These are phyloP conservation scores for Oryzias dopingdopingensis DNA, from an alignment of 2,797 vertebrate species.

Conservation along the genomic window DNA sequence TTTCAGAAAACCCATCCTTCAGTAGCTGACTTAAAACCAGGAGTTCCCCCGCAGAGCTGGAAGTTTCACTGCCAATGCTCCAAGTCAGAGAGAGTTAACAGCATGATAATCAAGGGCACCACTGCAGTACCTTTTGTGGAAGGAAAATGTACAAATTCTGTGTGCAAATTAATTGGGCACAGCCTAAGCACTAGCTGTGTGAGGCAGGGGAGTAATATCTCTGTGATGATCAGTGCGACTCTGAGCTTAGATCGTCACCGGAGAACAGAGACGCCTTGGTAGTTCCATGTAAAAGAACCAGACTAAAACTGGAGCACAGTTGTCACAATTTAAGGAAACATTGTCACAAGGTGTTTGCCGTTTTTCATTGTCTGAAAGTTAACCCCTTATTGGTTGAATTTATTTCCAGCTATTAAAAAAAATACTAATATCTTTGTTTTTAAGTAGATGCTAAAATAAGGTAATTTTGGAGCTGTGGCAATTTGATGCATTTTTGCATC, in stretches of 20 bases:
- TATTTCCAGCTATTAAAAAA: too few relatives aligned
- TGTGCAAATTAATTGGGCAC: conserved; percentile 6
- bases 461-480: too few relatives aligned
- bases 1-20: conserved; percentile 10
- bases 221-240: conserved; percentile 2
- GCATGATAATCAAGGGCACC: conserved; percentile 7
- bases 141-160: conserved; percentile 1
- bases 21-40: conserved; percentile 3
- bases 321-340: background rate
- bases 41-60: conserved; percentile 2
- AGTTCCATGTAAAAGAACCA: too few relatives aligned
- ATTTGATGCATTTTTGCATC: too few relatives aligned
- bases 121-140: background rate
- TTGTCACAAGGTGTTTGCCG: too few relatives aligned
- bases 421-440: too few relatives aligned
- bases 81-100: conserved; percentile 17
- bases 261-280: background rate
- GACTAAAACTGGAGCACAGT: background rate
- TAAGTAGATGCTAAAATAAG: too few relatives aligned
- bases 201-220: conserved; percentile 4
- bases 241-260: conserved; percentile 14
- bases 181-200: conserved; percentile 4
- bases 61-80: background rate
- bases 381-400: too few relatives aligned
- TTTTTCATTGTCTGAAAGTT: too few relatives aligned